Conservation (phyloP, 2,888 invertebrate genomes). For the Cotesia congregata region DNA sequence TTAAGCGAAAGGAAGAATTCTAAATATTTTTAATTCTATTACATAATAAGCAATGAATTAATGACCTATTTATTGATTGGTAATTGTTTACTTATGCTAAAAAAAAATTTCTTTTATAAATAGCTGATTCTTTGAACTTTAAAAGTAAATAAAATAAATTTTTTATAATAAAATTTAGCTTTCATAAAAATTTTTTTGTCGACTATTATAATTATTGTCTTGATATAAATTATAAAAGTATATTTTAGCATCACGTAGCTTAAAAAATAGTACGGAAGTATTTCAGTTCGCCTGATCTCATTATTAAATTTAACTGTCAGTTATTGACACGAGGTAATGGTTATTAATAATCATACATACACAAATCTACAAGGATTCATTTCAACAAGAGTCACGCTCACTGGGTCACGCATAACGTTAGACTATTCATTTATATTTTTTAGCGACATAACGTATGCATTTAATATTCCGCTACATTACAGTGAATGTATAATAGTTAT, state of each 20-base stretch:
- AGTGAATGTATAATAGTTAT: not conserved
- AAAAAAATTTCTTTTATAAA: no score
- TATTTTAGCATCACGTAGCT: not conserved
- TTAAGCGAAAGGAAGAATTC: no score
- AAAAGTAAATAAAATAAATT: no score
- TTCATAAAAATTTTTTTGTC: no score
- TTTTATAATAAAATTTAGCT: no score
- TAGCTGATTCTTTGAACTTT: no score
- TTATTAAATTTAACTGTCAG: not conserved
- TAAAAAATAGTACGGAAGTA: not conserved
- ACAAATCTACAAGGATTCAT: not conserved
- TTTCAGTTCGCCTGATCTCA: not conserved
- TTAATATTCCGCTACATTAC: not conserved
- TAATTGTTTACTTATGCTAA: no score
- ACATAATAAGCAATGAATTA: no score
- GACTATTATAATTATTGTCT: no score
- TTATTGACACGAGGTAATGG: not conserved
- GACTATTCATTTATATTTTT: not conserved
- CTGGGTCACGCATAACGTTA: not conserved
- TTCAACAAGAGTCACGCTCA: not conserved
- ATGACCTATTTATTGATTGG: no score
- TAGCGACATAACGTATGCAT: not conserved
- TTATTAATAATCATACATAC: not conserved
- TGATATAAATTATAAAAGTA: no score
- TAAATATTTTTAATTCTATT: no score